Conservation (phyloP, 2,113 vertebrate genomes). For the Tautogolabrus adspersus region DNA sequence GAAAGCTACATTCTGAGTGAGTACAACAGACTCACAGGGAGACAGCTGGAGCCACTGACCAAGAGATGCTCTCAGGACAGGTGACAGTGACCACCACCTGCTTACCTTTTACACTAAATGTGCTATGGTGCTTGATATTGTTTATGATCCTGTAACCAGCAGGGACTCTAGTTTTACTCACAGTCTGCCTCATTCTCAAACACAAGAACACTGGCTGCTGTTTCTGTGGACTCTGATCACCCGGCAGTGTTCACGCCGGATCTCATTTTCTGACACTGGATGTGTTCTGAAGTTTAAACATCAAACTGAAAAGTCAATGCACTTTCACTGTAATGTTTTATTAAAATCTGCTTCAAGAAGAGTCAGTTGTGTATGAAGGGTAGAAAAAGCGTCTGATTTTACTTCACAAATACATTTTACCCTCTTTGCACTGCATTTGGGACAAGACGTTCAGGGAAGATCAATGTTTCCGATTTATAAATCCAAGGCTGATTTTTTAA, state of each 20-base stretch:
- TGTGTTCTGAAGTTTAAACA: constrained; percentile 18
- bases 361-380: constrained; percentile 70
- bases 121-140: constrained; percentile 13
- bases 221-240: not conserved
- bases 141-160: not conserved
- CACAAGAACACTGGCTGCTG: not conserved
- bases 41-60: constrained; percentile 85
- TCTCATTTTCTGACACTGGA: not conserved
- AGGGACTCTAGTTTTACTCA: not conserved
- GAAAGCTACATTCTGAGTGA: constrained; percentile 88
- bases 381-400: constrained; percentile 63
- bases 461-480: constrained; percentile 7
- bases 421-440: constrained; percentile 47
- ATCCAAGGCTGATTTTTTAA: not conserved
- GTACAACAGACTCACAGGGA: constrained; percentile 83
- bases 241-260: not conserved
- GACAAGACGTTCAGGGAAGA: constrained; percentile 31
- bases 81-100: constrained; percentile 34
- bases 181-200: not conserved
- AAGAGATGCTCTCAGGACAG: constrained; percentile 65
- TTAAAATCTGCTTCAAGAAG: constrained; percentile 81
- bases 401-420: constrained; percentile 60
- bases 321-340: constrained; percentile 75
- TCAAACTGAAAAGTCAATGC: constrained; percentile 24
- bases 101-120: not conserved